A percentile compares a stretch with the other conserved stretches of the same genome.
These are phyloP conservation scores for Mustela lutreola DNA, from an alignment of 2,113 vertebrate genomes.

Conservation along the genomic window DNA sequence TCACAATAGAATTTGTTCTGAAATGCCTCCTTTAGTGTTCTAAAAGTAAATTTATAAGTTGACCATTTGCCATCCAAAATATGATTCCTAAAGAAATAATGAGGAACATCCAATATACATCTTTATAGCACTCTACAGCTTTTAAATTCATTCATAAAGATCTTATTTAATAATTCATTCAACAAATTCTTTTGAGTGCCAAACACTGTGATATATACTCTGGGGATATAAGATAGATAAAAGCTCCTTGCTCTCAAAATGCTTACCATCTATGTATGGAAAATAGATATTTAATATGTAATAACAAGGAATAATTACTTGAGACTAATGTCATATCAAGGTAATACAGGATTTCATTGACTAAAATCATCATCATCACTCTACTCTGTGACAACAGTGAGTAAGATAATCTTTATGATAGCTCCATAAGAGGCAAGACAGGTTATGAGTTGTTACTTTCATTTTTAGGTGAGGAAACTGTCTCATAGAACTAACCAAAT, in stretches of 20 bases:
- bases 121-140: background rate
- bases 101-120: background rate
- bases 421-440: background rate
- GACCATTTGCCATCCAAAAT: background rate
- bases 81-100: constrained; percentile 40
- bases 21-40: constrained; percentile 11
- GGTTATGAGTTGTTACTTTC: constrained; percentile 35
- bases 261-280: background rate
- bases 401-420: constrained; percentile 27
- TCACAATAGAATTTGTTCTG: background rate
- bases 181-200: constrained; percentile 21
- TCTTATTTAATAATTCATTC: constrained; percentile 34
- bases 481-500: constrained; percentile 11
- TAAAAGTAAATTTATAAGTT: constrained; percentile 45
- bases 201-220: constrained; percentile 23
- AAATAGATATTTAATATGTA: constrained; percentile 40
- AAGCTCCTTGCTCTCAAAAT: constrained; percentile 1
- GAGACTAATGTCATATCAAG: constrained; percentile 13
- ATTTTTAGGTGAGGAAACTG: constrained; percentile 35
- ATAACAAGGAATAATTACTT: constrained; percentile 1
- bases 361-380: background rate
- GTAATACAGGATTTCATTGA: constrained; percentile 3
- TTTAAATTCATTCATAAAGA: constrained; percentile 43
- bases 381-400: background rate
- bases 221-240: background rate